Conservation (phyloP, 2,888 invertebrate species). For the Meiosimyza platycephala region DNA sequence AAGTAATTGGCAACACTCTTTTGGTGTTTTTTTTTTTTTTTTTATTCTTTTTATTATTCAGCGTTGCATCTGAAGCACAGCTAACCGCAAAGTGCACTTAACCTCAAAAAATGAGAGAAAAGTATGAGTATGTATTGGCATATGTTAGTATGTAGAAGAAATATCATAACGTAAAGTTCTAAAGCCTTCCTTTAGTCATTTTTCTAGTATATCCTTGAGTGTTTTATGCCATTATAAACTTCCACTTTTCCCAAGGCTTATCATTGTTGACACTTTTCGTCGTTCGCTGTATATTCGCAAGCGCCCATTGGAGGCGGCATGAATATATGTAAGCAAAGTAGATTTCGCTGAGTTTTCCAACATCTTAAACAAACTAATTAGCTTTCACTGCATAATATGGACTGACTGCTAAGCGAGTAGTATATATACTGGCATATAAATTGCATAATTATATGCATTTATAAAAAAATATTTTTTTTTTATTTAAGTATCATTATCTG, state of each 20-base stretch:
- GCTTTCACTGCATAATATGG: constrained; percentile 38
- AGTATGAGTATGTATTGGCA: constrained; percentile 8
- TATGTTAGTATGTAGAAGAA: neutral
- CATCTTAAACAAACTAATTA: constrained; percentile 55
- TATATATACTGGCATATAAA: neutral
- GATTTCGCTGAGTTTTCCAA: constrained; percentile 42
- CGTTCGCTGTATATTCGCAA: neutral
- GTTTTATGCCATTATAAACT: neutral
- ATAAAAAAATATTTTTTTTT: constrained; percentile 5
- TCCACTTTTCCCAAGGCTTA: constrained; percentile 11
- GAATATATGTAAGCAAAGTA: no score
- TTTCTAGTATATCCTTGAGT: constrained; percentile 20
- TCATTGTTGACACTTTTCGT: constrained; percentile 33
- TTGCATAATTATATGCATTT: constrained; percentile 24
- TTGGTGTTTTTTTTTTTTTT: constrained; percentile 6
- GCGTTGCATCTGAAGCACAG: neutral
- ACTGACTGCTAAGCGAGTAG: neutral
- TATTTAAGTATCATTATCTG: no score
- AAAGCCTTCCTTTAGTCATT: constrained; percentile 25
- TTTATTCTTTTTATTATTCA: constrained; percentile 5
- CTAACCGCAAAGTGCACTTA: constrained; percentile 49
- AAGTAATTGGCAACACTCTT: constrained; percentile 50
- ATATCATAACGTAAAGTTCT: neutral
- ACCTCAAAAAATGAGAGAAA: constrained; percentile 45
- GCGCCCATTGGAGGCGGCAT: no score